Evolutionary conservation across 2,113 vertebrate species (phyloP).

Genomic region (Pitta sordida): DNA sequence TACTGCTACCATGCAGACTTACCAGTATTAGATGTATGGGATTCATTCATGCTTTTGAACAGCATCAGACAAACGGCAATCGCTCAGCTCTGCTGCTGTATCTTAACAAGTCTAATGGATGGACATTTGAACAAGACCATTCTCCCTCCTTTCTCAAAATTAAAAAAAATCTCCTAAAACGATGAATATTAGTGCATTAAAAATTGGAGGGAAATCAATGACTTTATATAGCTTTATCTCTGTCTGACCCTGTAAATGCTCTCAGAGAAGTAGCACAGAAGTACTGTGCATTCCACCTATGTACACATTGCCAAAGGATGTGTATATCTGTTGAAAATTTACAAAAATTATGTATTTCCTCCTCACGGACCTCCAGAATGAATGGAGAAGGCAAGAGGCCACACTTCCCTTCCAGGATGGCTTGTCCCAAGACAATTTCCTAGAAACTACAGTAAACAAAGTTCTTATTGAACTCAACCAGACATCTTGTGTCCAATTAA

Average conservation of each 20-base stretch:
- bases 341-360: not conserved
- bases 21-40: not conserved
- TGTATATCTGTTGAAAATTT: not conserved
- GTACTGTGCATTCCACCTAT: not conserved
- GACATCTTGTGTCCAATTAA: not conserved
- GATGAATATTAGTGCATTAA: not conserved
- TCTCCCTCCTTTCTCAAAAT: not conserved
- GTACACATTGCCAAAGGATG: not conserved
- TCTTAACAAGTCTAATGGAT: not conserved
- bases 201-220: not conserved
- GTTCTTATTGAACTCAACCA: not conserved
- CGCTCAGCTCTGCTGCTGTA: not conserved
- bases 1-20: not conserved
- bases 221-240: not conserved
- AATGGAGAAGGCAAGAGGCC: not conserved
- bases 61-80: not conserved
- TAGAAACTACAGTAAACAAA: not conserved
- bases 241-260: not conserved
- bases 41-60: not conserved
- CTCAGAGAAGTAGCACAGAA: not conserved
- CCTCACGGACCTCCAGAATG: not conserved
- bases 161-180: not conserved
- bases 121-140: not conserved
- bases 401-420: not conserved
- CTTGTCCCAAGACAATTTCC: not conserved